phyloP scores from a whole-genome alignment of 2,113 vertebrate genomes.

The Toxotes jaculatrix region DNA sequence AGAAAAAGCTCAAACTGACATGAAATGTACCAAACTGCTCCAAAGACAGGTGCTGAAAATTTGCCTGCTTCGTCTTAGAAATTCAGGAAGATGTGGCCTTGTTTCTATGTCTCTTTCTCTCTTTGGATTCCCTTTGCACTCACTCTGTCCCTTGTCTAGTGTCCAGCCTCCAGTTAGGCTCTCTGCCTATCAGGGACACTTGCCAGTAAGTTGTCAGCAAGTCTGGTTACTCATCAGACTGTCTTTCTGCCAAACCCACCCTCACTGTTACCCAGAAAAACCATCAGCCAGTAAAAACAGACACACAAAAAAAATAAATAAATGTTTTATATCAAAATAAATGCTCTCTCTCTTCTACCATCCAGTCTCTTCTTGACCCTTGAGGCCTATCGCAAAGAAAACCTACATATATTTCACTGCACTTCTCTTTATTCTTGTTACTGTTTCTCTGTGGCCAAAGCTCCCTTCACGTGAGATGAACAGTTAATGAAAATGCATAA shows the following conservation, averaged over 20 bases:
- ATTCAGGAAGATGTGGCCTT: neutral
- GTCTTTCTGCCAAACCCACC: conserved; percentile 11
- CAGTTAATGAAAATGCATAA: conserved; percentile 23
- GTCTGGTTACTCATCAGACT: conserved; percentile 8
- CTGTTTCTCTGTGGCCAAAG: neutral
- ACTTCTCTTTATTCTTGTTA: conserved; percentile 6
- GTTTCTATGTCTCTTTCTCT: neutral
- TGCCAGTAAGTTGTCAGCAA: conserved; percentile 39
- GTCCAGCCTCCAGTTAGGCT: conserved; percentile 5
- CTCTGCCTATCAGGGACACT: neutral
- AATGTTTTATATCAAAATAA: conserved; percentile 44
- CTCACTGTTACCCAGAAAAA: conserved; percentile 9
- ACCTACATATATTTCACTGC: conserved; percentile 24
- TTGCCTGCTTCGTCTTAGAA: neutral
- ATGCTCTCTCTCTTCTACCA: conserved; percentile 14
- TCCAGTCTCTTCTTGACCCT: neutral
- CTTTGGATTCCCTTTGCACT: conserved; percentile 17
- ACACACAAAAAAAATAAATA: too few species aligned
- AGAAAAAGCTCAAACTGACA: neutral
- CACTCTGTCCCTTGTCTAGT: neutral
- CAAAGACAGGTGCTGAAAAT: neutral
- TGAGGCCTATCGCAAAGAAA: conserved; percentile 13
- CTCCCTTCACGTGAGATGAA: conserved; percentile 7
- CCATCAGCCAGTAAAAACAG: conserved; percentile 27
- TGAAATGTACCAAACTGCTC: too few species aligned